Conservation (phyloP, 2,113 vertebrate species). For the Syrmaticus mikado region DNA sequence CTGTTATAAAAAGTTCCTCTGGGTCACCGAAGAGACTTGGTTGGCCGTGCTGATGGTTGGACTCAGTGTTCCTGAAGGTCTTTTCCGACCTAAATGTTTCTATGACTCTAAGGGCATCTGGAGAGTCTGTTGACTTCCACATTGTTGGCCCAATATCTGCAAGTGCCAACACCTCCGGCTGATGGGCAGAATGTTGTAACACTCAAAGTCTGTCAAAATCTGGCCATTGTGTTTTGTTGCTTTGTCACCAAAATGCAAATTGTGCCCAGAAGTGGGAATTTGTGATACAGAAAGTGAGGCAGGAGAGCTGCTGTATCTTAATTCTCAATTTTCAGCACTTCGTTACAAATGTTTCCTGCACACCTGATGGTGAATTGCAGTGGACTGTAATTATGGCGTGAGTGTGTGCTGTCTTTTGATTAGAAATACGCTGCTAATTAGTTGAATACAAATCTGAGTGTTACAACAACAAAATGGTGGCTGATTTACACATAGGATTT, state of each 20-base stretch:
- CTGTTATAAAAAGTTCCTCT: not conserved
- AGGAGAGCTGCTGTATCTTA: not conserved
- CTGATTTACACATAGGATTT: not conserved
- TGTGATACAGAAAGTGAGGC: not conserved
- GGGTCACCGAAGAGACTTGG: not conserved
- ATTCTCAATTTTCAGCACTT: not conserved
- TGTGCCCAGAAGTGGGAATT: not conserved
- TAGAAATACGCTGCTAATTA: not conserved
- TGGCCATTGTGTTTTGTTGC: rapidly evolving
- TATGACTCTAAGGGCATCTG: not conserved
- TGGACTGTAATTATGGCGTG: not conserved
- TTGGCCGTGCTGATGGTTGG: not conserved
- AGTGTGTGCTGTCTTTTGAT: not conserved
- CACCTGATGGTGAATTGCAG: not conserved
- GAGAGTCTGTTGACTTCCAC: not conserved
- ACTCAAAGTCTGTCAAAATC: not conserved
- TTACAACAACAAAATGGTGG: not conserved
- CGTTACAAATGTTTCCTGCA: not conserved
- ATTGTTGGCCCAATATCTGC: rapidly evolving
- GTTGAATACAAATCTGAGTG: not conserved
- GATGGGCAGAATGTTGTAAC: not conserved
- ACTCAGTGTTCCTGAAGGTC: not conserved
- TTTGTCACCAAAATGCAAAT: not conserved
- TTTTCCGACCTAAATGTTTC: not conserved
- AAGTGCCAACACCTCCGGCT: not conserved